phyloP scores from a whole-genome alignment of 2,888 invertebrate genomes.

The Sipunculus nudus region DNA sequence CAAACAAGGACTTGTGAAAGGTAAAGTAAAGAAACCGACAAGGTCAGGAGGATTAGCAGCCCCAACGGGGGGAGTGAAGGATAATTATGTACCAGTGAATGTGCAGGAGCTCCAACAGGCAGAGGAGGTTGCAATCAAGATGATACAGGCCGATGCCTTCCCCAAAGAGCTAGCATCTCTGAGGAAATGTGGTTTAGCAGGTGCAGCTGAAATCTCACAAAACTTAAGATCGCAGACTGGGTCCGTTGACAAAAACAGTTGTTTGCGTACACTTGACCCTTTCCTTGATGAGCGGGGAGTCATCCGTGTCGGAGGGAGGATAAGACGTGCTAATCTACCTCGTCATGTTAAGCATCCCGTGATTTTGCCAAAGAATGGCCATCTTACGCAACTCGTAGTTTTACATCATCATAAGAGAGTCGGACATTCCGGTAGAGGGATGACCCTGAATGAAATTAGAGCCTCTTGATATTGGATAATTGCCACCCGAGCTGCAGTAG shows the following conservation, averaged over 20 bases:
- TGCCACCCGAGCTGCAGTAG: not conserved
- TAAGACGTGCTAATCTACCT: constrained; percentile 20
- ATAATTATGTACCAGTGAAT: not conserved
- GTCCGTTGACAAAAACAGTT: not conserved
- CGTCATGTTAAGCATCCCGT: constrained; percentile 29
- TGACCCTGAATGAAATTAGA: constrained; percentile 12
- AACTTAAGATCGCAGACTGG: not conserved
- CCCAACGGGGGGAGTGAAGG: not conserved
- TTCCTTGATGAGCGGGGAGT: constrained; percentile 29
- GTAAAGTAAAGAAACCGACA: not conserved
- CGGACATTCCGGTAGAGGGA: constrained; percentile 16
- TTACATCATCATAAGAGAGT: constrained; percentile 1
- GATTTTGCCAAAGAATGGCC: constrained; percentile 37
- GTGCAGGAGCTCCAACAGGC: constrained; percentile 1
- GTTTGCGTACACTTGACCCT: constrained; percentile 29
- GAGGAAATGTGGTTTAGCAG: not conserved
- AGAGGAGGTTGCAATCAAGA: not conserved
- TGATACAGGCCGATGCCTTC: constrained; percentile 6
- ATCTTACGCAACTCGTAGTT: constrained; percentile 24
- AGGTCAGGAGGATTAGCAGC: no score
- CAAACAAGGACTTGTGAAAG: not conserved
- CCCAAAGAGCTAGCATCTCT: constrained; percentile 1
- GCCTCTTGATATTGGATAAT: constrained; percentile 13
- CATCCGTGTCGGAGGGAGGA: constrained; percentile 41
- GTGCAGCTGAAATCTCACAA: not conserved